These are phyloP conservation scores for Falco columbarius DNA, from an alignment of 2,797 vertebrate species.

Conservation along the genomic window DNA sequence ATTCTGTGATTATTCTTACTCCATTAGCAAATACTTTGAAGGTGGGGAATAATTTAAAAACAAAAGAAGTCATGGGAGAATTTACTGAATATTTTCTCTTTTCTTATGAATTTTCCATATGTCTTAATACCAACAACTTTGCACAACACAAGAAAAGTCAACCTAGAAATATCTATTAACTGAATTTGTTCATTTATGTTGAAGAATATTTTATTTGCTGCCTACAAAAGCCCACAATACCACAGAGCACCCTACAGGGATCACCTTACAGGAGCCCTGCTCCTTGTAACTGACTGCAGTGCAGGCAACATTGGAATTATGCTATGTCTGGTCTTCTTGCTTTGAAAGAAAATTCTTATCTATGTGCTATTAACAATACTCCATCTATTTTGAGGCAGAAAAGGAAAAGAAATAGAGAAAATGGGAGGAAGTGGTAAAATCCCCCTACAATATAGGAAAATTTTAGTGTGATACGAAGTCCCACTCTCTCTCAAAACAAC, in stretches of 20 bases:
- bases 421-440: neutral
- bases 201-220: neutral
- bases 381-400: neutral
- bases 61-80: neutral
- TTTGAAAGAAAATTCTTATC: neutral
- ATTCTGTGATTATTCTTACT: neutral
- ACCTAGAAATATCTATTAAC: neutral
- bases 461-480: neutral
- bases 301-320: neutral
- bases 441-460: neutral
- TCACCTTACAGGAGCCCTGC: neutral
- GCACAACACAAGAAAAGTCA: neutral
- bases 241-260: neutral
- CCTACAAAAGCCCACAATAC: neutral
- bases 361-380: neutral
- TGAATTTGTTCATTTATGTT: neutral
- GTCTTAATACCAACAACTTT: neutral
- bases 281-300: neutral
- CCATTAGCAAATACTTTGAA: neutral
- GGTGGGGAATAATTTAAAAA: neutral
- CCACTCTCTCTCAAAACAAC: neutral
- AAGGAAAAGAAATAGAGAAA: neutral
- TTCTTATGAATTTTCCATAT: neutral
- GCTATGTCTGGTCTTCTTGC: neutral
- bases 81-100: neutral